Percentiles rank a stretch among this genome's conserved stretches.
These are phyloP conservation scores for Oncorhynchus keta DNA, from an alignment of 2,113 vertebrate genomes.

Conservation along the genomic window DNA sequence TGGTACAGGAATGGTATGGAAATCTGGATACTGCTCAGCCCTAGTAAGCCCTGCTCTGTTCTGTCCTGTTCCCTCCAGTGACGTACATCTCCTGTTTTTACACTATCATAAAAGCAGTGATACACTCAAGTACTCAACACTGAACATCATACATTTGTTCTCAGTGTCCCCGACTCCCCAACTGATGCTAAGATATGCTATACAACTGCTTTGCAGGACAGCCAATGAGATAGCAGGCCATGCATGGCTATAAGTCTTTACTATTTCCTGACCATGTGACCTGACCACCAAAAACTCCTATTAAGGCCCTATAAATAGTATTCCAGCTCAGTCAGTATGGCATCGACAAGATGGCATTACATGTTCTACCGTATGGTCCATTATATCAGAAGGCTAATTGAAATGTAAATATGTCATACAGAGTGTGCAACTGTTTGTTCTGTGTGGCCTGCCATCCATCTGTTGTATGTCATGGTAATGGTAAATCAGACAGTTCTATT, in stretches of 20 bases:
- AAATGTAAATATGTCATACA: background rate
- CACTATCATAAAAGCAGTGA: constrained; percentile 40
- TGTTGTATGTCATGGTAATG: no score
- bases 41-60: background rate
- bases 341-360: constrained; percentile 4
- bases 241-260: no score
- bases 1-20: no score
- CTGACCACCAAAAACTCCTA: no score
- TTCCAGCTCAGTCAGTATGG: background rate
- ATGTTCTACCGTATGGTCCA: background rate
- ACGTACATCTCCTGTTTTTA: constrained; percentile 32
- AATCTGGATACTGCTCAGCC: background rate
- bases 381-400: background rate
- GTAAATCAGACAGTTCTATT: no score
- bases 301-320: no score
- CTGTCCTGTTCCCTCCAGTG: constrained; percentile 4
- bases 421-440: background rate
- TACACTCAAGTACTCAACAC: constrained; percentile 19
- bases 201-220: no score
- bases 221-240: no score
- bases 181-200: no score
- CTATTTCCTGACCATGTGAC: no score
- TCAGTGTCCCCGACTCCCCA: background rate
- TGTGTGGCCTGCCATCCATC: background rate
- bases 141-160: constrained; percentile 27